Conservation (phyloP, 2,888 invertebrate species). For the Drosophila anomalipes region DNA sequence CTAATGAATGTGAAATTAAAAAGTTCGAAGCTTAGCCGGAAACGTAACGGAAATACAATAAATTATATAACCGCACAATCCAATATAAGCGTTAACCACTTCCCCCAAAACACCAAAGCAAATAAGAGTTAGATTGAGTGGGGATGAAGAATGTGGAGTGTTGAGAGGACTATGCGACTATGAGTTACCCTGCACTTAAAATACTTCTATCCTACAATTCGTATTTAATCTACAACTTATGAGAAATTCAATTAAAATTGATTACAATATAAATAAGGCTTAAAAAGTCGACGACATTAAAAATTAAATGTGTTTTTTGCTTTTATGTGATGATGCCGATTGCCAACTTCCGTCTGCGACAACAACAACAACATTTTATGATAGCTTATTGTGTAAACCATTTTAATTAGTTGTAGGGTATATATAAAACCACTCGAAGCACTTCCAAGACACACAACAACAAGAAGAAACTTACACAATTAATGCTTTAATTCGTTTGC, state of each 20-base stretch:
- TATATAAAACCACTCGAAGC: constrained; percentile 24
- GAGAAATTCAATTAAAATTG: neutral
- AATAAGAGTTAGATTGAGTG: neutral
- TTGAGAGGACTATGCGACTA: neutral
- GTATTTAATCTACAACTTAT: neutral
- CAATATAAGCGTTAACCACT: constrained; percentile 42
- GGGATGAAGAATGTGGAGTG: neutral
- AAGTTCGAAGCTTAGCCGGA: constrained; percentile 51
- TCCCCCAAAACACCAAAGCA: constrained; percentile 6
- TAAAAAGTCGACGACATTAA: neutral
- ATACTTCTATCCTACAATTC: neutral
- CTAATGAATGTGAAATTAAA: constrained; percentile 75
- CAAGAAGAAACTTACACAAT: constrained; percentile 34
- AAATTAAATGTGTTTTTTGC: neutral
- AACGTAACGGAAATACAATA: constrained; percentile 62
- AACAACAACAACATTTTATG: neutral
- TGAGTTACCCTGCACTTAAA: neutral
- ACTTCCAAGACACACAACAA: constrained; percentile 18
- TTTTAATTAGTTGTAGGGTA: constrained; percentile 20
- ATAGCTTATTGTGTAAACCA: neutral
- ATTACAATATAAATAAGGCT: neutral
- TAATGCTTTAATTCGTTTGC: constrained; percentile 66
- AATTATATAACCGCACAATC: constrained; percentile 67
- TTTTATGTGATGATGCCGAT: neutral
- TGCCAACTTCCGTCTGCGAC: neutral